Conservation (phyloP, 2,797 vertebrate species). For the Myoxocephalus aenaeus region DNA sequence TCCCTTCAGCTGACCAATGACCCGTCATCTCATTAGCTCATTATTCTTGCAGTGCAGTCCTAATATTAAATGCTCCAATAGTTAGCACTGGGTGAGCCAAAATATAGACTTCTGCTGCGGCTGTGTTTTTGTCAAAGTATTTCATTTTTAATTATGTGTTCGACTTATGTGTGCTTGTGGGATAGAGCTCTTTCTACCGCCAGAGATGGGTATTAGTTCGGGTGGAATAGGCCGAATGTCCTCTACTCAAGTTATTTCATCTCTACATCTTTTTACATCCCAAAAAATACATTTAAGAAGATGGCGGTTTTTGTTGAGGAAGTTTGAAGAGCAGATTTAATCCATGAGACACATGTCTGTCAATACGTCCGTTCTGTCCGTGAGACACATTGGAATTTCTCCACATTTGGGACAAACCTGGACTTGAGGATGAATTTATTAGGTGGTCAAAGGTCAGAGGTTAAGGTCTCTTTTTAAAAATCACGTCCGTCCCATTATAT, state of each 20-base stretch:
- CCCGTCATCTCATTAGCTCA: background rate
- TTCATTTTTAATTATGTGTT: constrained; percentile 31
- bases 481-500: too few relatives aligned
- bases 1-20: background rate
- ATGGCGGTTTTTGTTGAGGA: too few relatives aligned
- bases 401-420: background rate
- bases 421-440: background rate
- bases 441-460: background rate
- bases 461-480: background rate
- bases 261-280: background rate
- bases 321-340: background rate
- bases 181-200: constrained; percentile 13
- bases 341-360: background rate
- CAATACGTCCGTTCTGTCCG: too few relatives aligned
- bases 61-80: background rate
- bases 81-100: background rate
- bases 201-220: constrained; percentile 1
- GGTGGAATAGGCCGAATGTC: background rate
- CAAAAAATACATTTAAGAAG: background rate
- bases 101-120: background rate
- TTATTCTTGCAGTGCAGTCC: background rate
- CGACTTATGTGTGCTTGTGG: constrained; percentile 34
- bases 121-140: constrained; percentile 18
- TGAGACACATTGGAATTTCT: background rate
- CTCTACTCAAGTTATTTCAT: background rate